Conservation (phyloP, 2,113 vertebrate species). For the Hystrix cristata region DNA sequence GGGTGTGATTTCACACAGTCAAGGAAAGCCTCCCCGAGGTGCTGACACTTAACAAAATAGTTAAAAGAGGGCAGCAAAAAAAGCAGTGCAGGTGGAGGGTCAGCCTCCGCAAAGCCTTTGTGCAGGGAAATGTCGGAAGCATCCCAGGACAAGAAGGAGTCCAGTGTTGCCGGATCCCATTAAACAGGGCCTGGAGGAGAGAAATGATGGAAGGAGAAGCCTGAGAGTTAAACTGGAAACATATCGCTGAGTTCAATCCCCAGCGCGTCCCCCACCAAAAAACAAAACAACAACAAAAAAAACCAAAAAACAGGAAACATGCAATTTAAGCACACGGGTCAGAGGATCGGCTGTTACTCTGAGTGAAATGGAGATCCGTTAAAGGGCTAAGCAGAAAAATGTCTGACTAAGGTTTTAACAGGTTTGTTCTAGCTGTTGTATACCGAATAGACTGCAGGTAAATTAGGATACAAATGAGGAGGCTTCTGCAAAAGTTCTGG, state of each 20-base stretch:
- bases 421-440: not conserved
- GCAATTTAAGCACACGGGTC: not conserved
- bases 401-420: not conserved
- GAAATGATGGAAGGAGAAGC: not conserved
- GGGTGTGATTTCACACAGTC: not conserved
- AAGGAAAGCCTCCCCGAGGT: not conserved
- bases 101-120: not conserved
- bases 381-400: not conserved
- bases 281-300: no score
- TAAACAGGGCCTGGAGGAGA: not conserved
- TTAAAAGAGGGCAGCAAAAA: not conserved
- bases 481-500: not conserved
- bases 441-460: not conserved
- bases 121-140: not conserved
- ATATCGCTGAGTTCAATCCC: no score
- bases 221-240: not conserved
- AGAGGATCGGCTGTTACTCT: not conserved
- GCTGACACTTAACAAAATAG: not conserved
- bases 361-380: not conserved
- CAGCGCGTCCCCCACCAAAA: no score
- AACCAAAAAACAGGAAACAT: no score
- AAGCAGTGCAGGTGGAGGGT: not conserved
- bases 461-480: not conserved
- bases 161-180: not conserved
- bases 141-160: not conserved